Conservation (phyloP, 2,113 vertebrate species). For the Scomber colias region DNA sequence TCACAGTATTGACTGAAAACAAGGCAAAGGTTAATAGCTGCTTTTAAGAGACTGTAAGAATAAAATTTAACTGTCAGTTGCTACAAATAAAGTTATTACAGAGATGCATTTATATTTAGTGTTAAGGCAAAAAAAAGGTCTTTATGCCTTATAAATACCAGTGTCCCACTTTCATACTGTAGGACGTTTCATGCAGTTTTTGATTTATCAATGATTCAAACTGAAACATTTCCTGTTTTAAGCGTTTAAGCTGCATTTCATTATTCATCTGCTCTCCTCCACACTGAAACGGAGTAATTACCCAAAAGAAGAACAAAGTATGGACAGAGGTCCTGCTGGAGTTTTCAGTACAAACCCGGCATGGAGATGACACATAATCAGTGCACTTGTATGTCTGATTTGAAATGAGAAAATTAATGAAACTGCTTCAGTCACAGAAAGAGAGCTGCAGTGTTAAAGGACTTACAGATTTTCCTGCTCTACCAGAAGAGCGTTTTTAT, state of each 20-base stretch:
- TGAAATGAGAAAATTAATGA: constrained; percentile 50
- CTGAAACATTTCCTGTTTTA: constrained; percentile 42
- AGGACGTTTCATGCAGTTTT: constrained; percentile 10
- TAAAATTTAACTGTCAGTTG: not conserved
- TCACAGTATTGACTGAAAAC: constrained; percentile 7
- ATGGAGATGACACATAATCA: constrained; percentile 58
- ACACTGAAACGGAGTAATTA: constrained; percentile 56
- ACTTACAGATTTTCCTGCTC: not conserved
- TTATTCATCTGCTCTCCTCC: constrained; percentile 56
- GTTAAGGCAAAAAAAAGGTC: constrained; percentile 13
- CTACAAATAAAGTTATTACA: constrained; percentile 17
- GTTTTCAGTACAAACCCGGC: constrained; percentile 40
- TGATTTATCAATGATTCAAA: constrained; percentile 48
- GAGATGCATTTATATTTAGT: constrained; percentile 30
- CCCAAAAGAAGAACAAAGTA: constrained; percentile 44
- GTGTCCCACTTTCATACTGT: constrained; percentile 30
- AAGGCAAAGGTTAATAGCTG: constrained; percentile 40
- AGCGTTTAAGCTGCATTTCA: constrained; percentile 50
- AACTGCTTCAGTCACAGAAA: constrained; percentile 32
- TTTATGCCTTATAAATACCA: constrained; percentile 26
- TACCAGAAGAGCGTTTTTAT: not conserved
- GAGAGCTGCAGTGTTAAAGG: constrained; percentile 8
- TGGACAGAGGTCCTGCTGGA: constrained; percentile 27
- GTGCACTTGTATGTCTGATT: constrained; percentile 23
- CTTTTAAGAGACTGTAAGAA: constrained; percentile 24